These are phyloP conservation scores for Cepaea hortensis DNA, from an alignment of 2,888 invertebrate genomes.

Conservation along the genomic window DNA sequence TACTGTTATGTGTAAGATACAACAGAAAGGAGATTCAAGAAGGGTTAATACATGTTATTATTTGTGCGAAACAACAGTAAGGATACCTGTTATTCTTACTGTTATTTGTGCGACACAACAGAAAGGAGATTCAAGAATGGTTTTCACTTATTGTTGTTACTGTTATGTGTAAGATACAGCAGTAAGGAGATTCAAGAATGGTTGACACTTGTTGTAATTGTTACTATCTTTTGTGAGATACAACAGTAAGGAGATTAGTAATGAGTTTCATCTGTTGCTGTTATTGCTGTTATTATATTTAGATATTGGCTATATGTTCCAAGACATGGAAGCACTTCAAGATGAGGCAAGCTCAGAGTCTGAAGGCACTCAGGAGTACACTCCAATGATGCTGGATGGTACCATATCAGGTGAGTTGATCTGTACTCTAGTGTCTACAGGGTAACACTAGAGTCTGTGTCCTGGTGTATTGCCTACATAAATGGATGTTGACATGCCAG, in stretches of 20 bases:
- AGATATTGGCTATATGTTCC: conserved; percentile 71
- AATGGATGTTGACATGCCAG: too few relatives aligned
- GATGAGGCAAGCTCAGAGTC: conserved; percentile 57
- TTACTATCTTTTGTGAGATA: neutral
- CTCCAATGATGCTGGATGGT: conserved; percentile 52
- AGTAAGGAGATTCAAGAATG: too few relatives aligned
- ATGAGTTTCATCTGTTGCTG: neutral
- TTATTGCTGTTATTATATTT: neutral
- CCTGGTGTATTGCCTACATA: too few relatives aligned
- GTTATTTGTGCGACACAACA: neutral
- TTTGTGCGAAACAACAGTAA: too few relatives aligned
- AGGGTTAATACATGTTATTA: too few relatives aligned
- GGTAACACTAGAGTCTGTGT: too few relatives aligned
- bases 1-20: too few relatives aligned
- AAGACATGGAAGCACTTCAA: conserved; percentile 63
- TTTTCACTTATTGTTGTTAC: neutral
- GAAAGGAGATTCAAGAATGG: neutral
- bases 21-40: too few relatives aligned
- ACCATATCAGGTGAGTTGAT: conserved; percentile 58
- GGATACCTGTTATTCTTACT: neutral
- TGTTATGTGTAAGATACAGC: too few relatives aligned
- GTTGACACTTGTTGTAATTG: neutral
- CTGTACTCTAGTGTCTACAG: too few relatives aligned
- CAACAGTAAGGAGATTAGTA: neutral
- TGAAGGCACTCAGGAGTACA: conserved; percentile 54